Conservation (phyloP, 92 coral and sea anemone genomes). For the Palythoa grandiflora region DNA sequence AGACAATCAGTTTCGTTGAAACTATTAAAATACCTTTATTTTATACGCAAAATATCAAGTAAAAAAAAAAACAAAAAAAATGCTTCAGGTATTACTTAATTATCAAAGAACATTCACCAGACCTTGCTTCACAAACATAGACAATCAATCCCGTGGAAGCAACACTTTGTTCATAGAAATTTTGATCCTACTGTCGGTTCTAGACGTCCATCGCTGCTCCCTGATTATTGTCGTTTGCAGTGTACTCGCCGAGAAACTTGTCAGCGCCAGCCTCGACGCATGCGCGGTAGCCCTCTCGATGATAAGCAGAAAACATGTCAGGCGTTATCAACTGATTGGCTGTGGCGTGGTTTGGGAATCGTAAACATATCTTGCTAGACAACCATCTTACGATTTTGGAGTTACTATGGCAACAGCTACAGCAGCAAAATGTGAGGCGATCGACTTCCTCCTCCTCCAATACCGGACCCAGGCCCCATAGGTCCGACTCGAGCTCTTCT, state of each 20-base stretch:
- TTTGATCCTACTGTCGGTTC: background rate
- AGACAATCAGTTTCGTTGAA: too few species aligned
- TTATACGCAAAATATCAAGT: too few species aligned
- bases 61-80: too few species aligned
- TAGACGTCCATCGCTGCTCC: background rate
- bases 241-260: constrained; percentile 53
- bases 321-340: constrained; percentile 85
- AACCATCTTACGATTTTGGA: constrained; percentile 37
- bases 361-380: constrained; percentile 65
- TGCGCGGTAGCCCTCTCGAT: constrained; percentile 91
- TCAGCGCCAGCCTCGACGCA: constrained; percentile 83
- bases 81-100: too few species aligned
- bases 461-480: constrained; percentile 90
- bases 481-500: constrained; percentile 65
- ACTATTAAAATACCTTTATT: too few species aligned
- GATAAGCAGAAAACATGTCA: constrained; percentile 78
- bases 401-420: constrained; percentile 85
- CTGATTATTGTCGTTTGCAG: background rate
- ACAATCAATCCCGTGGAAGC: too few species aligned
- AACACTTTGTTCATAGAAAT: background rate
- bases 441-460: constrained; percentile 82
- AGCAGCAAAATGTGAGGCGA: constrained; percentile 89
- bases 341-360: constrained; percentile 77
- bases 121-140: too few species aligned
- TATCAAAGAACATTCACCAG: too few species aligned